Evolutionary conservation across 2,888 invertebrate genomes (phyloP).

Genomic region (Poecilobothrus nobilitatus): DNA sequence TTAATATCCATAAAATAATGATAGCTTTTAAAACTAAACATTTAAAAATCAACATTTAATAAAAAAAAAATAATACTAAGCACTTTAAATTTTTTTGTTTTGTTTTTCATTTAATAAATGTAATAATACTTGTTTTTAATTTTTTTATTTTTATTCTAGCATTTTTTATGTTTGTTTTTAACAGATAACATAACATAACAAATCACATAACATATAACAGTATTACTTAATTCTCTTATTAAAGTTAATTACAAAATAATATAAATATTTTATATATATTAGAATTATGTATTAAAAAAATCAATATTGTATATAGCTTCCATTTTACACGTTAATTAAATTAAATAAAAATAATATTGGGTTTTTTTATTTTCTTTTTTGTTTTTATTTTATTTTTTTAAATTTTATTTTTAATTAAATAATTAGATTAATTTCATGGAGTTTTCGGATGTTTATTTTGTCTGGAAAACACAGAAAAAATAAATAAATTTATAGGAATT

Average conservation of each 20-base stretch:
- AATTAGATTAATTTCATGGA: constrained; percentile 14
- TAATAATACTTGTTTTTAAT: background rate
- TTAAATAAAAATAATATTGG: background rate
- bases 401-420: background rate
- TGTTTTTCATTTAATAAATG: too few relatives aligned
- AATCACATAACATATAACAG: too few relatives aligned
- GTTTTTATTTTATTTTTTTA: too few relatives aligned
- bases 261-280: too few relatives aligned
- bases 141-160: background rate
- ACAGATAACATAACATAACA: background rate
- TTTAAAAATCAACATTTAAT: too few relatives aligned
- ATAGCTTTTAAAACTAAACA: too few relatives aligned
- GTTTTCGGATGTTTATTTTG: constrained; percentile 22
- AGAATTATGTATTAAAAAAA: background rate
- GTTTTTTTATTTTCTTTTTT: background rate
- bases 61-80: too few relatives aligned
- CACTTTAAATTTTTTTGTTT: too few relatives aligned
- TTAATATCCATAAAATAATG: too few relatives aligned
- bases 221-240: background rate
- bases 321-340: background rate
- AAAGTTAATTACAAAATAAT: constrained; percentile 2
- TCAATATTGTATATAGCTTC: background rate
- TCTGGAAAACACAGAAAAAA: constrained; percentile 19
- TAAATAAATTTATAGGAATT: background rate
- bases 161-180: too few relatives aligned